Evolutionary conservation across 2,113 vertebrate species (phyloP).

Genomic region (Salvelinus namaycush): DNA sequence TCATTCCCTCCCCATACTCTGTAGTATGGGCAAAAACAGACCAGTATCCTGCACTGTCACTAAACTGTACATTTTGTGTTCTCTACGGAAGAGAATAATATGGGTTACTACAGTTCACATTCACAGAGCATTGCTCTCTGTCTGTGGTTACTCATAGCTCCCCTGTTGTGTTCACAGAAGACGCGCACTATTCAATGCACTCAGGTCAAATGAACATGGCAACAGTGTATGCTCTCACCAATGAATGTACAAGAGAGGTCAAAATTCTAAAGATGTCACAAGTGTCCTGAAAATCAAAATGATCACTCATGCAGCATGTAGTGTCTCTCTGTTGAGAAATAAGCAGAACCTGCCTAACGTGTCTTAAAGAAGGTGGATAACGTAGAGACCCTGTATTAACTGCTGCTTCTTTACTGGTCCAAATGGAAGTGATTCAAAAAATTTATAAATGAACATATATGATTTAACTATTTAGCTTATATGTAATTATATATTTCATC

Average conservation of each 20-base stretch:
- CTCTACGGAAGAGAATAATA: not conserved
- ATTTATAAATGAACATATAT: not conserved
- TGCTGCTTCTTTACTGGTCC: constrained; percentile 40
- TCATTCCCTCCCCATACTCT: too few species aligned
- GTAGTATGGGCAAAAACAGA: not conserved
- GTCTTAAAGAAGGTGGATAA: constrained; percentile 3
- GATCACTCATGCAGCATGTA: not conserved
- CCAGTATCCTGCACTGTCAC: not conserved
- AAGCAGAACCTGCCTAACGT: not conserved
- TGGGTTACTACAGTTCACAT: not conserved
- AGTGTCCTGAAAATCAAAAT: not conserved
- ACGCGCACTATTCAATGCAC: constrained; percentile 13
- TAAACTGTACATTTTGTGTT: not conserved
- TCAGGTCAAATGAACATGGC: constrained; percentile 12
- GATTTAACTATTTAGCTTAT: not conserved
- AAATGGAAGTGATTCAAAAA: constrained; percentile 1
- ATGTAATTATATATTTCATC: not conserved
- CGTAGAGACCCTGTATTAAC: constrained; percentile 42
- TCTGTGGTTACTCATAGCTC: not conserved
- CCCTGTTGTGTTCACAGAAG: not conserved
- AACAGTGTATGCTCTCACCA: not conserved
- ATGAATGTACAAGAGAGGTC: not conserved
- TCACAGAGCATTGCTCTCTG: not conserved
- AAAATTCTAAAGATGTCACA: not conserved
- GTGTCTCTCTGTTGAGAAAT: not conserved